phyloP scores from a whole-genome alignment of 2,797 vertebrate genomes.

The Fratercula arctica region DNA sequence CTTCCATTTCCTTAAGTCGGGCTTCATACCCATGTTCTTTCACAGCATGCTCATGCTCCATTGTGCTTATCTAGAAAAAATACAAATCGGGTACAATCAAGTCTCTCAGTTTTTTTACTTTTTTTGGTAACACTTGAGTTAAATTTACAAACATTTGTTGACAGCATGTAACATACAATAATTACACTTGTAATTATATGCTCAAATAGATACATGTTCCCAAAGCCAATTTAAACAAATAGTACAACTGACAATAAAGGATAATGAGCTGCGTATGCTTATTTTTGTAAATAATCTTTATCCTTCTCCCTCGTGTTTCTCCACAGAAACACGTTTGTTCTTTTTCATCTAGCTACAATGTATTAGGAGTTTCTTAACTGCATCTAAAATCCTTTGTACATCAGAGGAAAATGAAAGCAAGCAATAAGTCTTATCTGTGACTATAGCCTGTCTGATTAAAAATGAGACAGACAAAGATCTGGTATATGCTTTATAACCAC shows the following conservation, averaged over 20 bases:
- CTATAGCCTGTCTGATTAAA: neutral
- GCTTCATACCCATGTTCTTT: conserved; percentile 86
- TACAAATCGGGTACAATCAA: neutral
- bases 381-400: neutral
- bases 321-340: neutral
- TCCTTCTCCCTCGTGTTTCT: neutral
- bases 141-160: neutral
- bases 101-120: neutral
- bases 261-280: conserved; percentile 29
- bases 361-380: neutral
- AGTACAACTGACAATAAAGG: conserved; percentile 28
- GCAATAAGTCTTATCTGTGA: neutral
- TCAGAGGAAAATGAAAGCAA: conserved; percentile 7
- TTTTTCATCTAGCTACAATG: neutral
- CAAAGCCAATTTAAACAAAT: conserved; percentile 32
- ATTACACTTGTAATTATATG: conserved; percentile 1
- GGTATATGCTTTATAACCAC: neutral
- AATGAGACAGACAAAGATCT: neutral
- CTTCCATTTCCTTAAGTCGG: conserved; percentile 87
- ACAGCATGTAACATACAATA: neutral
- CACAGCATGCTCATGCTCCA: conserved; percentile 88
- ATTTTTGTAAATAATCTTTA: conserved; percentile 34
- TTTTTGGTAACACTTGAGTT: neutral
- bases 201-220: neutral
- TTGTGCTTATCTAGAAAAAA: conserved; percentile 82